phyloP scores from a whole-genome alignment of 2,888 invertebrate species.

The Penaeus monodon region DNA sequence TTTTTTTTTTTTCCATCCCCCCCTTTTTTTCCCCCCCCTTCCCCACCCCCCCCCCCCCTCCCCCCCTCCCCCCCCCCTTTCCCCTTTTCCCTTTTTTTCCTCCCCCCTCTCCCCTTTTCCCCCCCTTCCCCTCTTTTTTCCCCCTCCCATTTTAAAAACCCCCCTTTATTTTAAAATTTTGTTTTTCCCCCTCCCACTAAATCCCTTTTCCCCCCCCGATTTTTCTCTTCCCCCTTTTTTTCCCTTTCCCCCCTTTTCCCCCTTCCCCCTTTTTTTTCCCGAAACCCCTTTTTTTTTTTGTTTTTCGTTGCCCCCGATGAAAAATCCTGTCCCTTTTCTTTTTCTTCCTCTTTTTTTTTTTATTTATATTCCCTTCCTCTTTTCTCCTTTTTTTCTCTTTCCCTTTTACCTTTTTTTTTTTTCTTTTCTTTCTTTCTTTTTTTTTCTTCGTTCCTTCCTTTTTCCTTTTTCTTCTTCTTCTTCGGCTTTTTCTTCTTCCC shows the following conservation, averaged over 20 bases:
- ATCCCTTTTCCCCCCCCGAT: too few species aligned
- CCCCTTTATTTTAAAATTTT: too few species aligned
- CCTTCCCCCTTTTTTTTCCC: too few species aligned
- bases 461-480: neutral
- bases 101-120: neutral
- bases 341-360: too few species aligned
- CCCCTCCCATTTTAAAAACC: too few species aligned
- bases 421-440: neutral
- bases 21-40: neutral
- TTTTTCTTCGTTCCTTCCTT: neutral
- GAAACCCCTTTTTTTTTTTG: too few species aligned
- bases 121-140: neutral
- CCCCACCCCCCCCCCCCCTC: too few species aligned
- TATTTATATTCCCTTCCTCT: too few species aligned
- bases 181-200: accelerated
- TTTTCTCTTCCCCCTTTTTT: neutral
- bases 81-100: neutral
- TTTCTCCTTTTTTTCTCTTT: too few species aligned
- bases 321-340: too few species aligned
- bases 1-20: too few species aligned
- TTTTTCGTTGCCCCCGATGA: too few species aligned
- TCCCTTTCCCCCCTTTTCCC: neutral
- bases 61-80: neutral
- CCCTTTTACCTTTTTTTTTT: neutral
- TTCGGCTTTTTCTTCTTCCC: neutral